Percentiles rank a stretch among this genome's conserved stretches.
phyloP scores from a whole-genome alignment of 2,797 vertebrate species.

The Mormyrops boulengeri region DNA sequence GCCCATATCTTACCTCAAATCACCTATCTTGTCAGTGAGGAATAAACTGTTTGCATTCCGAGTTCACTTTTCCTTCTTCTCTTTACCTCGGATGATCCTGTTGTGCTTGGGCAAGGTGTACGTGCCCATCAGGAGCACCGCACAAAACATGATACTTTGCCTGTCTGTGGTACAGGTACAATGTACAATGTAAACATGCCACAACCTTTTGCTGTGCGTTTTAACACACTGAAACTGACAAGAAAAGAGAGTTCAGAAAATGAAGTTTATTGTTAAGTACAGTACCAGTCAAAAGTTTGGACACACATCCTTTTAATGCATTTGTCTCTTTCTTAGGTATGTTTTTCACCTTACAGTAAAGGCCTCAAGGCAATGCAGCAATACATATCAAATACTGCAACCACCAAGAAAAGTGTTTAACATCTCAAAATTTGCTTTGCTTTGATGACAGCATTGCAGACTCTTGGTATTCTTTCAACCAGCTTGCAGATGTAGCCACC shows the following conservation, averaged over 20 bases:
- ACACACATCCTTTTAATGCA: not conserved
- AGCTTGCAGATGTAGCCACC: not conserved
- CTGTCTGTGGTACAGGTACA: not conserved
- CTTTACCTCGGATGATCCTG: not conserved
- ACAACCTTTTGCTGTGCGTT: not conserved
- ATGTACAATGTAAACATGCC: not conserved
- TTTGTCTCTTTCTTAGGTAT: not conserved
- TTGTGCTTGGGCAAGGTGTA: not conserved
- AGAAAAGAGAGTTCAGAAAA: not conserved
- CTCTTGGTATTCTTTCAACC: not conserved
- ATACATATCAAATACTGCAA: not conserved
- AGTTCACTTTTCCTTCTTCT: not conserved
- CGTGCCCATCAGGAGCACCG: not conserved
- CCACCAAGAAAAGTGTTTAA: not conserved
- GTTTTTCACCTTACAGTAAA: not conserved
- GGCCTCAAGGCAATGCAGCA: not conserved
- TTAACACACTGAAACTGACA: not conserved
- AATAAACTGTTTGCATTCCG: conserved; percentile 6
- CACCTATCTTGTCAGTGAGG: not conserved
- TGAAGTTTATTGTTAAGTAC: not conserved
- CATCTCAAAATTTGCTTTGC: not conserved
- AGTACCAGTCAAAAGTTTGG: not conserved
- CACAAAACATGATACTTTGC: not conserved
- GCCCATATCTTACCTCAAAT: conserved; percentile 17
- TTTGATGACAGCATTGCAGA: not conserved